Evolutionary conservation across 2,113 vertebrate species (phyloP), one percentile per base, ranked within the genome.

Genomic region (Epinephelus cyanopodus): DNA sequence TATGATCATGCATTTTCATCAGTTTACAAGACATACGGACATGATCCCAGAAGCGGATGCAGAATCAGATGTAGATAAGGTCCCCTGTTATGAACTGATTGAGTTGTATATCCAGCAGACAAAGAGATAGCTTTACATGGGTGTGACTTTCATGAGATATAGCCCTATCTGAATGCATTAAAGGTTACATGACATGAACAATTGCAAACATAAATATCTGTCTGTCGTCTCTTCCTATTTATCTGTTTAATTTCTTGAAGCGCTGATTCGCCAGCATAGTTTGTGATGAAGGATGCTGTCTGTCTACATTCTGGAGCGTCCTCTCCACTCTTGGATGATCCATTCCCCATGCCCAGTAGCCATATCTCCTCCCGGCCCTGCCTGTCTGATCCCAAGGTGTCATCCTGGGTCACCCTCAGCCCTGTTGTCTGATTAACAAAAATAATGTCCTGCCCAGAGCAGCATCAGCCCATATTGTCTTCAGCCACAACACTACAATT

Each of bases 341-440:
- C 66, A 8, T 70, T 69, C 53, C 37, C 23, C 14, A 25, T 9
- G 2, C 50, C 57, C 23, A 1, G 45, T 9, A 47, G 68, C 73
- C 47, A 45, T 65, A 29, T 70, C 69, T 71, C 73, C 82, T 85
- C 74, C 63, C 21, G 21, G 74, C 76, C 63, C 47, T 69, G 74
- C 23, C 74, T 79, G 80, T 76, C 71, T 29, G 57, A 81, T 82
- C 57, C 84, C n/a, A 14, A 54, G 81, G 85, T 87, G 76, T 63
- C 79, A 79, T 48, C 58, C 53, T 47, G 57, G 74, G 89, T 89
- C 90, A 90, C 76, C 74, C 66, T 83, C 82, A 71, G 58, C 83
- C 61, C 74, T 70, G 45, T 56, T 89, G 79, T 84, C 78, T 90
- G 86, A 90, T 92, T 82, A 89, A 91, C 81, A 83, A 81, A 92